Evolutionary conservation across 2,888 invertebrate genomes (phyloP), one percentile per base, ranked within the genome.

Genomic region (Pollenia labialis): DNA sequence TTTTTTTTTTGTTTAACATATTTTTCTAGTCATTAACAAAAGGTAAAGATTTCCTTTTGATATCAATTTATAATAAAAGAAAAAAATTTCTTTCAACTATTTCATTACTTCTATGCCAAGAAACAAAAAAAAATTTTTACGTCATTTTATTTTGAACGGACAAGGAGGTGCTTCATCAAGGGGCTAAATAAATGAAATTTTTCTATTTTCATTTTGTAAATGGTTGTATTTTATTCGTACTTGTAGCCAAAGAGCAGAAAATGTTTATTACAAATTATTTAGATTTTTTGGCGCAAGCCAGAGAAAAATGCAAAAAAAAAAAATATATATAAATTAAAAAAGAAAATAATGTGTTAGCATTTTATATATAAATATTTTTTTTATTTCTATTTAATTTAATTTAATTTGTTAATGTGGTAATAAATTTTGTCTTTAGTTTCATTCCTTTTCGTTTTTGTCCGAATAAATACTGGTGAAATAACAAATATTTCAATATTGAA

Each of bases 361-460:
- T 23, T 56, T 54, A 40, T 44, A 6, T 72, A 23, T 54, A 10
- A n/a, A n/a, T 18, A 14, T 48, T 68, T 52, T 60, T 68, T 52
- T 52, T 75, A 42, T 58, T 75, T 58, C 56, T 32, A 66, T 69
- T 75, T 82, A 82, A 82, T 82, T 82, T 82, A 82, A 82, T 82
- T 82, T 82, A 82, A 82, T 82, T 82, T 82, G 81, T 82, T 75
- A 82, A 82, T 76, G 81, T 82, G 75, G 75, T 69, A 82, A 82
- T 82, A 82, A 82, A 76, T 82, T 81, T 60, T 75, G 32, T 52
- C 62, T 54, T 68, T 66, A 23, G 10, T 46, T 60, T 48, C 40
- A 18, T 46, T 4, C 11, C 3, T 50, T 18, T 16, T 14, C 16
- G 4, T 56, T 32, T 66, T 46, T 40, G 6, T 8, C 3, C 44